Conservation (phyloP, 2,888 invertebrate genomes). For the Callyntrura sp. region DNA sequence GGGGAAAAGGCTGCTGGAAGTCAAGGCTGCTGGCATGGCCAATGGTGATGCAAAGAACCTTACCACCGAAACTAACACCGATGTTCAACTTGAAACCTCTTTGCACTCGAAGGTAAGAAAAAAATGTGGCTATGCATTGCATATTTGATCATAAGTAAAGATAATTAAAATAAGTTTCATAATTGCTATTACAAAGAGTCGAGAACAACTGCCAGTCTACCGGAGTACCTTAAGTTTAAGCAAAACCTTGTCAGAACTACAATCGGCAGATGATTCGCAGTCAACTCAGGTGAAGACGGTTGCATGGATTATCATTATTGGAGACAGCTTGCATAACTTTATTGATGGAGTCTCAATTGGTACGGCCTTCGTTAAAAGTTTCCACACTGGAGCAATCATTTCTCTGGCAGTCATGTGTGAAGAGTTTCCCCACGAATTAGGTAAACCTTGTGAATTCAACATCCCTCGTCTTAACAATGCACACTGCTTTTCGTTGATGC, state of each 20-base stretch:
- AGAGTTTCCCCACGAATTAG: constrained; percentile 89
- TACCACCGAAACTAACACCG: neutral
- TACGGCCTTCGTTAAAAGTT: constrained; percentile 87
- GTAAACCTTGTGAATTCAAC: constrained; percentile 84
- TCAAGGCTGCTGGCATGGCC: constrained; percentile 7
- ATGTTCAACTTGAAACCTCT: neutral
- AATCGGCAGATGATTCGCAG: neutral
- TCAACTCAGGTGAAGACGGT: constrained; percentile 86
- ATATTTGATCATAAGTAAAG: neutral
- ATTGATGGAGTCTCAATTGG: constrained; percentile 87
- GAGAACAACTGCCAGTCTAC: constrained; percentile 76
- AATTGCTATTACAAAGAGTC: too few species aligned
- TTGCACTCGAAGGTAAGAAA: neutral
- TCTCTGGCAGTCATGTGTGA: constrained; percentile 88
- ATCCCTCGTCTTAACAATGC: too few species aligned
- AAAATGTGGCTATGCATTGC: neutral
- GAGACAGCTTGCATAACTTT: constrained; percentile 88
- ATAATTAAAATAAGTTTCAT: too few species aligned
- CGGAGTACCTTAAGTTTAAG: constrained; percentile 83
- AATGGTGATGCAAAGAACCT: constrained; percentile 32
- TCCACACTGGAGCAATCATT: constrained; percentile 87
- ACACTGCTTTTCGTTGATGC: too few species aligned
- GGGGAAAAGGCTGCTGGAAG: constrained; percentile 20
- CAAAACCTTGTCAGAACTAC: constrained; percentile 67
- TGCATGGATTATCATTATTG: constrained; percentile 87